Conservation (phyloP, 2,113 vertebrate genomes). For the Ptilonorhynchus violaceus region DNA sequence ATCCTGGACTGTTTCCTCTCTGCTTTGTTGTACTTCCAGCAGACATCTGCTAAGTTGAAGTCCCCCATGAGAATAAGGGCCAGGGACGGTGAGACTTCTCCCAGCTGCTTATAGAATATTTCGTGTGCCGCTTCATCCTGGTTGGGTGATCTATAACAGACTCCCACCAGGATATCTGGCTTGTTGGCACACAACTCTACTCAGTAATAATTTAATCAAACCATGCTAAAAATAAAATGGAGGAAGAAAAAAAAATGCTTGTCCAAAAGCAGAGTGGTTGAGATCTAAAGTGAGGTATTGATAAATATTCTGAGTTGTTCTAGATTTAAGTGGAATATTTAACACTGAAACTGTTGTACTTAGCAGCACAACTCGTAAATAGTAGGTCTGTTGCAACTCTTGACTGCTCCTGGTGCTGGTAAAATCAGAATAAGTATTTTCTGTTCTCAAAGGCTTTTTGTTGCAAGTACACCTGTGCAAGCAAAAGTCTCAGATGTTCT, state of each 20-base stretch:
- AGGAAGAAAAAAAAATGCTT: neutral
- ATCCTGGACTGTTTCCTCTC: neutral
- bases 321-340: neutral
- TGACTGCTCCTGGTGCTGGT: neutral
- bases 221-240: neutral
- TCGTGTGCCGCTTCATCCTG: neutral
- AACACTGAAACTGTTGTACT: neutral
- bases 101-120: neutral
- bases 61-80: neutral
- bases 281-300: neutral
- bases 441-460: neutral
- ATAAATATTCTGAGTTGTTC: neutral
- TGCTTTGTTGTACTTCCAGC: neutral
- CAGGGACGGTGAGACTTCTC: neutral
- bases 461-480: neutral
- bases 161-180: neutral
- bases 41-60: neutral
- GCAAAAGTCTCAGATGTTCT: neutral
- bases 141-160: neutral
- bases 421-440: neutral
- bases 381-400: neutral
- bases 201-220: neutral
- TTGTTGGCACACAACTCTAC: neutral
- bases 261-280: neutral
- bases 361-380: neutral